These are phyloP conservation scores for Bufo bufo DNA, from an alignment of 2,113 vertebrate species.

Conservation along the genomic window DNA sequence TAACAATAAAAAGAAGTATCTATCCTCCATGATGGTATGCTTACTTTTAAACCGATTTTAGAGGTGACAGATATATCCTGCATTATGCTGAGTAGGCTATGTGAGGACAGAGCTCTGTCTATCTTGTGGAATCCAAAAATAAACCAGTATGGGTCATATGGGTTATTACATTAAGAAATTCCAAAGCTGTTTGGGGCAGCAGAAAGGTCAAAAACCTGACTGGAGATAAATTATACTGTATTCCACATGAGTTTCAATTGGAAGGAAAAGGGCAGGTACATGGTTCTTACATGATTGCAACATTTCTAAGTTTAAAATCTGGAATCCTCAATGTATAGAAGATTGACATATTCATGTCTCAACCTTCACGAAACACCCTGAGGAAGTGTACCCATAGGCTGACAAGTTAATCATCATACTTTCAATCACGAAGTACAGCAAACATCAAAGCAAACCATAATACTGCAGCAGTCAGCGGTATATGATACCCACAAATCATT, in stretches of 20 bases:
- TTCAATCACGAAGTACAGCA: neutral
- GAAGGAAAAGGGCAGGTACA: neutral
- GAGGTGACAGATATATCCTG: neutral
- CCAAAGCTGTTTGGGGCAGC: neutral
- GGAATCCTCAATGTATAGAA: neutral
- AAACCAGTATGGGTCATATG: neutral
- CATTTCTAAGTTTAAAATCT: neutral
- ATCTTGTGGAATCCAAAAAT: neutral
- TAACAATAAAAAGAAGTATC: no score
- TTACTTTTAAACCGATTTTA: no score
- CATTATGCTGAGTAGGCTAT: neutral
- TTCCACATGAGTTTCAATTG: neutral
- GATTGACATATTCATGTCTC: neutral
- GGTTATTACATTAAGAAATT: neutral
- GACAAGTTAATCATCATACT: conserved; percentile 21
- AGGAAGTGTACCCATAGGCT: conserved; percentile 10
- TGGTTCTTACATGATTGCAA: neutral
- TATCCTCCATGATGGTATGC: no score
- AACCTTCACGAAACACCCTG: neutral
- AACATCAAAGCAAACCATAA: neutral
- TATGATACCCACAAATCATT: neutral
- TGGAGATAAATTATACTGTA: neutral
- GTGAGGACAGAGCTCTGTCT: neutral
- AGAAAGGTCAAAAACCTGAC: neutral
- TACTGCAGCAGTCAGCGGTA: neutral